Conservation (phyloP, 1,140 invertebrate species). For the Brachionus koreanus region DNA sequence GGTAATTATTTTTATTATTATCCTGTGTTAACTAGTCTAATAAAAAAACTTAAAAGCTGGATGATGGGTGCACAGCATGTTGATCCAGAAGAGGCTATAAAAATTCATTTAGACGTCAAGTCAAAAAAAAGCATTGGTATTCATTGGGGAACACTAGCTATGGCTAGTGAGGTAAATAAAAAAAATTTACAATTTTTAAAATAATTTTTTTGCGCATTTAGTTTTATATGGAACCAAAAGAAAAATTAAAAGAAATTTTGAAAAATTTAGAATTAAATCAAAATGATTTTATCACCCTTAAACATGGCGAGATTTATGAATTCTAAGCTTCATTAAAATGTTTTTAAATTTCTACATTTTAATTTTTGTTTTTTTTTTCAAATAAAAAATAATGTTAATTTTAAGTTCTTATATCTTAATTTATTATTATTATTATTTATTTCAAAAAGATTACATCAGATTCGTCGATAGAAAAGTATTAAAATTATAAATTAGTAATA, state of each 20-base stretch:
- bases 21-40: no score
- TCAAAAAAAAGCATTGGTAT: constrained; percentile 51
- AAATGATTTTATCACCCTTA: constrained; percentile 44
- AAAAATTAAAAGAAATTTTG: constrained; percentile 41
- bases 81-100: constrained; percentile 60
- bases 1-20: constrained; percentile 47
- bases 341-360: no score
- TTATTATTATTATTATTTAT: no score
- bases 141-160: constrained; percentile 56
- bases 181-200: background rate
- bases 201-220: background rate
- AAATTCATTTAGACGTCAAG: constrained; percentile 59
- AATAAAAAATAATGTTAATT: no score
- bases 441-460: no score
- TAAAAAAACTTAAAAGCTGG: constrained; percentile 46
- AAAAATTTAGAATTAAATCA: background rate
- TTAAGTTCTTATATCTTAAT: no score
- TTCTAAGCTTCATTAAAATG: constrained; percentile 20
- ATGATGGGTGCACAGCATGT: constrained; percentile 61
- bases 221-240: constrained; percentile 45
- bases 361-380: no score
- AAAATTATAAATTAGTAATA: no score
- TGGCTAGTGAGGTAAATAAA: constrained; percentile 47
- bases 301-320: constrained; percentile 45
- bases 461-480: no score